Evolutionary conservation across 2,113 vertebrate species (phyloP), one percentile per base, ranked within the genome.

Genomic region (Motacilla tschutschensis): DNA sequence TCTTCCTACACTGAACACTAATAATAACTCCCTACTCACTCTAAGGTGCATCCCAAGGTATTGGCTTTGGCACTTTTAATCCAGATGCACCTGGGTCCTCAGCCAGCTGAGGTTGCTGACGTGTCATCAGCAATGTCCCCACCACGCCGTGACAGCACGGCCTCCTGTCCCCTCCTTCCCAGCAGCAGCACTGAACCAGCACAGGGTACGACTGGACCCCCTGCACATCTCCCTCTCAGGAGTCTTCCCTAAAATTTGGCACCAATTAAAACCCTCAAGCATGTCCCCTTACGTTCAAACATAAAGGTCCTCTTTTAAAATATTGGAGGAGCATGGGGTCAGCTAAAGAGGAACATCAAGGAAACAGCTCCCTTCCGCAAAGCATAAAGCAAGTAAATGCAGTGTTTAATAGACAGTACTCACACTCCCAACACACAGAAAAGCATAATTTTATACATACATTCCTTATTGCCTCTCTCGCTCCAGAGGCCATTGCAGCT

Each of bases 141-240:
- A 15, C 8, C 26, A 5, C 1, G 4, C 60, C 3, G n/a, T 10
- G 47, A 25, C 5, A 29, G 28, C 10, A 24, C 0, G 0, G 29
- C 58, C 17, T n/a, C 1, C 7, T n/a, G 12, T 22, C 21, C 3
- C 46, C 59, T 47, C 24, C 25, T 14, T 20, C 14, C 2, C 7
- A 1, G 38, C 22, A 19, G 76, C 88, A 71, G 71, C 75, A 17
- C 48, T 11, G 72, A 62, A 25, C 8, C 64, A 28, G 41, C 21
- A 3, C 17, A 16, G 48, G 0, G 8, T 24, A 18, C 0, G 0
- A 5, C 3, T 8, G 43, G 29, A n/a, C 4, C 20, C 47, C 35
- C 19, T 0, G 17, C 50, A 55, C 79, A 46, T 9, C 70, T 48
- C 51, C 2, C 22, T 38, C 65, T 38, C 57, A 11, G 26, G n/a